Conservation (phyloP, 2,797 vertebrate species). For the Sebastes taczanowskii region DNA sequence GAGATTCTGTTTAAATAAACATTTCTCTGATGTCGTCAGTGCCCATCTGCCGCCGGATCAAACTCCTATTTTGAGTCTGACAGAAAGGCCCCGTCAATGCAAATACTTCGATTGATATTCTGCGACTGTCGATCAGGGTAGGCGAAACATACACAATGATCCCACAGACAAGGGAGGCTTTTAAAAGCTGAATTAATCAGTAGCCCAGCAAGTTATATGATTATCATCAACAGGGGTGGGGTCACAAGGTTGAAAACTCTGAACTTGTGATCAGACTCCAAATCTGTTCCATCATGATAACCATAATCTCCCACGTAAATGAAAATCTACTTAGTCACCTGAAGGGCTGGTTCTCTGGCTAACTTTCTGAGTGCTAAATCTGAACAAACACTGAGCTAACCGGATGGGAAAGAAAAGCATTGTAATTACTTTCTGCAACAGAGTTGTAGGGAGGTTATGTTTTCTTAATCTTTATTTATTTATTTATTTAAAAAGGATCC, state of each 20-base stretch:
- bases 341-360: neutral
- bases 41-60: constrained; percentile 54
- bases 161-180: neutral
- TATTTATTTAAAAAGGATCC: too few species aligned
- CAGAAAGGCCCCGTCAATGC: constrained; percentile 44
- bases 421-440: neutral
- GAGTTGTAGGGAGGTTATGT: neutral
- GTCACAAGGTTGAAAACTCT: constrained; percentile 42
- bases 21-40: constrained; percentile 51
- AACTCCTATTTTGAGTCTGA: constrained; percentile 30
- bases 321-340: constrained; percentile 20
- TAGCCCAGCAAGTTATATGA: constrained; percentile 7
- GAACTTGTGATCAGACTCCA: constrained; percentile 17
- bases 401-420: neutral
- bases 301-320: constrained; percentile 28
- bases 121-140: constrained; percentile 12
- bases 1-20: constrained; percentile 64
- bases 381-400: neutral
- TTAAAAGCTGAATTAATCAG: constrained; percentile 49
- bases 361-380: neutral
- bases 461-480: neutral
- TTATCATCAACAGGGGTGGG: constrained; percentile 27
- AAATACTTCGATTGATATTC: constrained; percentile 73
- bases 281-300: constrained; percentile 29
- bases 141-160: constrained; percentile 21